Evolutionary conservation across 2,888 invertebrate genomes (phyloP).

Genomic region (Leptinotarsa juncta): DNA sequence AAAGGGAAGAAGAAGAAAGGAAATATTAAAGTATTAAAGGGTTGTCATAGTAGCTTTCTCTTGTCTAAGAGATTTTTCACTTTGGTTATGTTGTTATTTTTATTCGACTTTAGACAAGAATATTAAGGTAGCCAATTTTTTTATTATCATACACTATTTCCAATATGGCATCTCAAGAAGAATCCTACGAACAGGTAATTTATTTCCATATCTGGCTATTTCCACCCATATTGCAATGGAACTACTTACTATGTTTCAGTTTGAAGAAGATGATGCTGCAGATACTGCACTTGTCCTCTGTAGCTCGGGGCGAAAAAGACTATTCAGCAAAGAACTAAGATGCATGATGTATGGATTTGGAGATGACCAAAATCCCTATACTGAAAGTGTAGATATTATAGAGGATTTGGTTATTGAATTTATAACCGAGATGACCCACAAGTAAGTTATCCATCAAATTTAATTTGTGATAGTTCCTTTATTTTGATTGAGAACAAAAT

Average conservation of each 20-base stretch:
- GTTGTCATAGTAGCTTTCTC: too few species aligned
- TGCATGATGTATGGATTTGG: conserved; percentile 99
- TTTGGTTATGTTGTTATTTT: too few species aligned
- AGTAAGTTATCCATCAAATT: conserved; percentile 65
- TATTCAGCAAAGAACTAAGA: conserved; percentile 91
- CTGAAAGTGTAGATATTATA: conserved; percentile 96
- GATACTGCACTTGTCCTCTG: conserved; percentile 74
- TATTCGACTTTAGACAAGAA: too few species aligned
- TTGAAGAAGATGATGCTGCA: conserved; percentile 78
- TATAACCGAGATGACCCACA: conserved; percentile 92
- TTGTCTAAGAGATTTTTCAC: too few species aligned
- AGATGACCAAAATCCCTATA: conserved; percentile 98
- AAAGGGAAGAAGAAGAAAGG: too few species aligned
- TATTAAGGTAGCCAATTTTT: too few species aligned
- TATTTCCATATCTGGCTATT: conserved; percentile 7
- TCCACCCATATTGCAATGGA: not conserved
- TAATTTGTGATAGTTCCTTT: not conserved
- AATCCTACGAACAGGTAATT: conserved; percentile 58
- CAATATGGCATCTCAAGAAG: conserved; percentile 55
- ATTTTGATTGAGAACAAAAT: too few species aligned
- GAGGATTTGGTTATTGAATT: conserved; percentile 98
- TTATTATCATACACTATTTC: too few species aligned
- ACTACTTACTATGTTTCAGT: conserved; percentile 52
- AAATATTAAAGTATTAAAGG: too few species aligned
- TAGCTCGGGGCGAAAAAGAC: conserved; percentile 78